Conservation (phyloP, 2,888 invertebrate species). For the Poecilus cupreus region DNA sequence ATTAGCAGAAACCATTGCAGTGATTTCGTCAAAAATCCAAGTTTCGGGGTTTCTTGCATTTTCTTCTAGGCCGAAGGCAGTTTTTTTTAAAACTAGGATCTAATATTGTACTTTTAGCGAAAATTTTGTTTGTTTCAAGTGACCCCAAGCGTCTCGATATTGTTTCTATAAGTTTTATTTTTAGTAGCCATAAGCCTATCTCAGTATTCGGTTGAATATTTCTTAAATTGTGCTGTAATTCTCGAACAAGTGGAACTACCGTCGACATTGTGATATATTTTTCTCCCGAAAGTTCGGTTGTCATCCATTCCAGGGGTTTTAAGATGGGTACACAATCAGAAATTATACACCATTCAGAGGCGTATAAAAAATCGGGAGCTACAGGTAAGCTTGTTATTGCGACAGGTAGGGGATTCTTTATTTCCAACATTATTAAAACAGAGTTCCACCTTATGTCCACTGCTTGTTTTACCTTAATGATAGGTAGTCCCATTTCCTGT, state of each 20-base stretch:
- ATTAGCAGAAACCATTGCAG: not conserved
- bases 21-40: not conserved
- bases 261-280: constrained; percentile 4
- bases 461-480: not conserved
- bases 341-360: not conserved
- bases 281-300: not conserved
- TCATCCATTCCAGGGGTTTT: not conserved
- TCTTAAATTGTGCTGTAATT: not conserved
- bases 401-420: not conserved
- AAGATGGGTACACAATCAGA: not conserved
- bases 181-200: not conserved
- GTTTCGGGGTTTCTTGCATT: not conserved
- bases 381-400: not conserved
- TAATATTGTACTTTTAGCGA: not conserved
- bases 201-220: not conserved
- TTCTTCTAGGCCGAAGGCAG: constrained; percentile 11
- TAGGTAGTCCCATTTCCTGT: not conserved
- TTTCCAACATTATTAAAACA: constrained; percentile 28
- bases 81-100: constrained; percentile 9
- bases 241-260: not conserved
- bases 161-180: not conserved
- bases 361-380: constrained; percentile 13
- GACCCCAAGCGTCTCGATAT: not conserved
- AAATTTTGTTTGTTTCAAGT: not conserved
- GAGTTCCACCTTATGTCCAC: constrained; percentile 6